Evolutionary conservation across 2,888 invertebrate species (phyloP), one percentile per base, ranked within the genome.

Genomic region (Mythimna ferrago): DNA sequence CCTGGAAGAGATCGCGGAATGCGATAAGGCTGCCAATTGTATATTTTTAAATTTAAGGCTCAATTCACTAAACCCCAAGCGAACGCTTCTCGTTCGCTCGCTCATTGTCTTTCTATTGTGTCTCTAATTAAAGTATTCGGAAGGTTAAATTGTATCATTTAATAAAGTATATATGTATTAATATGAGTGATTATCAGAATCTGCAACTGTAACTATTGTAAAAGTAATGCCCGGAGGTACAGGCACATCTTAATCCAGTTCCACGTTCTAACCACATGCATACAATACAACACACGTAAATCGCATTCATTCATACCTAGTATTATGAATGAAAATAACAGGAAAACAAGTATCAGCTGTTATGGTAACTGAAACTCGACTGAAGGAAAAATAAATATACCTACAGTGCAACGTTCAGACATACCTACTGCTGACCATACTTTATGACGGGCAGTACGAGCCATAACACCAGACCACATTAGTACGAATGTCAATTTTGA

Each of bases 281-380:
- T n/a, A 71, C 14, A 41, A 53, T 32, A 32, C 32, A 32, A 32
- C 35, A 16, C 35, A 61, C 35, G 48, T 54, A 61, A 21, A 32
- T 61, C 26, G 19, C 14, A 74, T 64, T 71, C 71, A 71, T 76
- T 76, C 38, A 60, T 76, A 68, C 61, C 14, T n/a, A 73, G 57
- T 58, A 69, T 38, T 44, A 53, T 58, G n/a, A 70, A 76, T 60
- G 63, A 44, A 44, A 75, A 63, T 76, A 64, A 71, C 76, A 64
- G 76, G 76, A 71, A 76, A 76, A 76, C 35, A 2, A n/a, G 32
- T 58, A 58, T 62, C 62, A 76, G 48, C 60, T 64, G 71, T 11
- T 21, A 64, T 64, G 35, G 14, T n/a, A 58, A 53, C 26, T 66
- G 38, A 58, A 57, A 57, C 26, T 38, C 53, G 26, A n/a, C 16